Conservation (phyloP, 64 coral and sea anemone genomes). For the Dendrophyllia cribrosa region DNA sequence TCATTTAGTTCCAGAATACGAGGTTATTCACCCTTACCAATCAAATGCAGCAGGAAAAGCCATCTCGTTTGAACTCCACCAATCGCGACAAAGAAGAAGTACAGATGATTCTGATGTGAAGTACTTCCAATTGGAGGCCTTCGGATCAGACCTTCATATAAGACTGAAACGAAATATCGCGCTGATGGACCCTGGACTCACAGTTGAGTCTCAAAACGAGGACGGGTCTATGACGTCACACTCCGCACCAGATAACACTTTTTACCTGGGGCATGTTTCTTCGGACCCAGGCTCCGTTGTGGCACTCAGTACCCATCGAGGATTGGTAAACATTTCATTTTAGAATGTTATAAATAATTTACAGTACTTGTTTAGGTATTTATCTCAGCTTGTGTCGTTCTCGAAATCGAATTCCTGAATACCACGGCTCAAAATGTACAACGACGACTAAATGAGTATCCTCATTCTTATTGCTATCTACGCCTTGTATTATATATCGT, state of each 20-base stretch:
- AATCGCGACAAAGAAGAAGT: not conserved
- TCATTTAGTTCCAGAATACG: not conserved
- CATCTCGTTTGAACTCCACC: not conserved
- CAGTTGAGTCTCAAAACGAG: not conserved
- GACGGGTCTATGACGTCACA: not conserved
- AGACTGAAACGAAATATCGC: not conserved
- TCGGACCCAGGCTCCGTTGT: not conserved
- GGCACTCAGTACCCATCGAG: not conserved
- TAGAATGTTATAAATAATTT: no score
- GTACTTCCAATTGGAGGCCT: not conserved
- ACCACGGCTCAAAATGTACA: no score
- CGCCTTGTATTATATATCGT: no score
- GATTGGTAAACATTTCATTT: not conserved
- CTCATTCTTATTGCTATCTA: no score
- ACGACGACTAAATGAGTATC: no score
- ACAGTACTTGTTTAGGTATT: no score
- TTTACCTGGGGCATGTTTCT: conserved; percentile 3
- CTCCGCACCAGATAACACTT: not conserved
- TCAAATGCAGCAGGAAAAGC: not conserved
- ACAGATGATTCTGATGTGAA: not conserved
- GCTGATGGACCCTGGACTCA: not conserved
- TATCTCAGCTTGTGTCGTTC: no score
- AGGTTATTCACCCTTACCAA: not conserved
- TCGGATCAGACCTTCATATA: not conserved
- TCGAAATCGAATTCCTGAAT: no score